Conservation (phyloP, 2,888 invertebrate species). For the Phalera bucephala region DNA sequence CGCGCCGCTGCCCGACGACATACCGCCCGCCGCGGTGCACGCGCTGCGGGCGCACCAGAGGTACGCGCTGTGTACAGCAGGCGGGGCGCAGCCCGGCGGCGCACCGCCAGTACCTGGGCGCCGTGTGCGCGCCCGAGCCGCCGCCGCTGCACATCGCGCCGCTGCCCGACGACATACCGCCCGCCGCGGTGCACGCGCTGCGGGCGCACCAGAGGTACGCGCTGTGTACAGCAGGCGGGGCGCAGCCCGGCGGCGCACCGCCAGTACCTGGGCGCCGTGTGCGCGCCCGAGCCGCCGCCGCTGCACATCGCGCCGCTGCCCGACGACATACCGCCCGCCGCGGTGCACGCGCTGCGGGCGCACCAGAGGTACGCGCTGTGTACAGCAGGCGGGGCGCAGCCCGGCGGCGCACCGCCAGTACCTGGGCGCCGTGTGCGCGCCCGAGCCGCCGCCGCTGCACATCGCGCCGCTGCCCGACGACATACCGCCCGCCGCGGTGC, state of each 20-base stretch:
- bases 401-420: conserved; percentile 83
- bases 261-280: conserved; percentile 91
- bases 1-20: conserved; percentile 53
- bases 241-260: conserved; percentile 46
- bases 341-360: conserved; percentile 82
- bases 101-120: conserved; percentile 90
- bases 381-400: conserved; percentile 22
- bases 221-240: conserved; percentile 9
- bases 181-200: conserved; percentile 86
- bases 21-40: conserved; percentile 86
- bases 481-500: conserved; percentile 85
- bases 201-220: conserved; percentile 55
- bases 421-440: conserved; percentile 90
- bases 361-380: conserved; percentile 52
- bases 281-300: conserved; percentile 91
- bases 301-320: conserved; percentile 48
- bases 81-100: conserved; percentile 31
- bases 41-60: conserved; percentile 56
- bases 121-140: conserved; percentile 88
- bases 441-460: conserved; percentile 88
- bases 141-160: conserved; percentile 81
- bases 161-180: conserved; percentile 64
- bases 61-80: conserved; percentile 27
- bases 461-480: conserved; percentile 53
- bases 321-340: conserved; percentile 80